Evolutionary conservation across 1,140 invertebrate species (phyloP).

Genomic region (Hycleus phaleratus): DNA sequence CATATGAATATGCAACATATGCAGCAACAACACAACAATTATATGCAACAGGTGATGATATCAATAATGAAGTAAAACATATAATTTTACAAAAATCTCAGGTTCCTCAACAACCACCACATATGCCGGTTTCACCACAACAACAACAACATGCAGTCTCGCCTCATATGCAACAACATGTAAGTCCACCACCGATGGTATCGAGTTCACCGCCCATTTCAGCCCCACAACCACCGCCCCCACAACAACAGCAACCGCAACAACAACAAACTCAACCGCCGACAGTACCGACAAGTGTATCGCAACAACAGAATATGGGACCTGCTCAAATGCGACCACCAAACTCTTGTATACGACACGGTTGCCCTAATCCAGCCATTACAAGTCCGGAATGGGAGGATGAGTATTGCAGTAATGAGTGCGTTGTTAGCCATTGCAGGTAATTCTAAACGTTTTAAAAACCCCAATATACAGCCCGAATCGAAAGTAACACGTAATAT

Average conservation of each 20-base stretch:
- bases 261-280: slow-evolving; percentile 42
- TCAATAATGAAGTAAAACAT: neutral
- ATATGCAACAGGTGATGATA: slow-evolving; percentile 40
- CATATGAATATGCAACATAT: slow-evolving; percentile 42
- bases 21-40: slow-evolving; percentile 37
- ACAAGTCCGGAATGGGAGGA: slow-evolving; percentile 93
- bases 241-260: slow-evolving; percentile 32
- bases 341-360: slow-evolving; percentile 76
- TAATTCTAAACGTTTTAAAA: slow-evolving; percentile 37
- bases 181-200: slow-evolving; percentile 42
- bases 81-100: neutral
- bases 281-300: slow-evolving; percentile 25
- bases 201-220: slow-evolving; percentile 41
- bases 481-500: neutral
- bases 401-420: slow-evolving; percentile 96
- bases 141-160: slow-evolving; percentile 23
- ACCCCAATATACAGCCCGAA: neutral
- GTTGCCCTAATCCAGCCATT: slow-evolving; percentile 84
- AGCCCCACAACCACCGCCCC: slow-evolving; percentile 19
- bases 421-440: slow-evolving; percentile 93
- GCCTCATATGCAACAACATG: slow-evolving; percentile 37
- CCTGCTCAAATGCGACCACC: slow-evolving; percentile 46
- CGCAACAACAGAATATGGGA: slow-evolving; percentile 36
- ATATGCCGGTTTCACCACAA: slow-evolving; percentile 30
- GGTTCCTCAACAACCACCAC: slow-evolving; percentile 33